Base-by-base conservation (phyloP, 2,888 invertebrate species). In the Leucoptera coffeella region DNA sequence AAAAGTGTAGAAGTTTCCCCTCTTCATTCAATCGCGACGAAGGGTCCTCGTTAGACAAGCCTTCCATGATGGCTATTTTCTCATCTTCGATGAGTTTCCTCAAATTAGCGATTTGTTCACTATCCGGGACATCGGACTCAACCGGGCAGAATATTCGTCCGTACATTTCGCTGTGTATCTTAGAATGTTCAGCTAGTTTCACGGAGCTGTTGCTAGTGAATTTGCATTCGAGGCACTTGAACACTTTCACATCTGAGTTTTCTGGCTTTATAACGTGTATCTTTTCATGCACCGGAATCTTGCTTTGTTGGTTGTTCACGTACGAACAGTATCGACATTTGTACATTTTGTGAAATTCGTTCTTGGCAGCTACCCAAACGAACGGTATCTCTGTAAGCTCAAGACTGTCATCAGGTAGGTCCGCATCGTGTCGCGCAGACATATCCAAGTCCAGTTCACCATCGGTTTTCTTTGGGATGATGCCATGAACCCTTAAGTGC, bases 251-350 rank as follows among this genome's bases (percentile, higher is more conserved):
- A 27, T 78, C 77, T 40, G 49, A 59, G 27, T 72, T 65, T 35
- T 75, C 76, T 37, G 62, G 60, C 23, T 47, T 40, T 17, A 60
- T 45, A 28, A 55, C 72, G 50, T 89, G 89, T 76, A 88, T 85
- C 46, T 81, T 80, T 50, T 90, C 89, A 52, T 92, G 91, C 40
- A 86, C 84, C 15, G 80, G 78, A 30, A 91, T 82, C 50, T 86
- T 87, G 23, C 81, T 79, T 42, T 84, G 80, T 26, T 87, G 74
- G n/a, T 82, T 72, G 45, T 87, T 87, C 9, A 88, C 83, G 48
- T 87, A 87, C 0, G 90, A 88, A 47, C 91, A 91, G 47, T 77
- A 82, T 15, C 84, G 75, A 47, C 91, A 92, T 47, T 87, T 85
- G 48, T 82, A 83, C 80, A 90, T 85, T 58, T 88, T 88, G 27